These are phyloP conservation scores for Anisognathus igniventris DNA, from an alignment of 2,797 vertebrate genomes.

Conservation along the genomic window DNA sequence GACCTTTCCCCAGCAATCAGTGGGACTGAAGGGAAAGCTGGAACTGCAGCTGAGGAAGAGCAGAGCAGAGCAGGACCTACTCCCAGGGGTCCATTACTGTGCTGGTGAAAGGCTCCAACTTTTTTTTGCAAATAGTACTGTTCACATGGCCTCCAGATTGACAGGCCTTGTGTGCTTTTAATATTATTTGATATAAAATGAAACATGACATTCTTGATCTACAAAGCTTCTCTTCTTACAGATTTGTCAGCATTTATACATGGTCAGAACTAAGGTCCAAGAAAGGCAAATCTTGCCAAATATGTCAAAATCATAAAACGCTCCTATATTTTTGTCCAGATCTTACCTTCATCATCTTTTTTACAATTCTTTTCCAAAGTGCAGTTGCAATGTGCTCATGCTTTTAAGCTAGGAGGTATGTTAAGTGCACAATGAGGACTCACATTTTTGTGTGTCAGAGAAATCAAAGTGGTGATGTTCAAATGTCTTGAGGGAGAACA, in stretches of 20 bases:
- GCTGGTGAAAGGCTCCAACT: background rate
- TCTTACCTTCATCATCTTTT: background rate
- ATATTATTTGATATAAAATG: background rate
- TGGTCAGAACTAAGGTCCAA: background rate
- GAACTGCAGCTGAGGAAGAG: background rate
- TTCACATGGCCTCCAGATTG: background rate
- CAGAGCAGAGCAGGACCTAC: background rate
- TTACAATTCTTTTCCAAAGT: background rate
- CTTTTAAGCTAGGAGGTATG: background rate
- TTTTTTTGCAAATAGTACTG: background rate
- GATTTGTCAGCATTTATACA: background rate
- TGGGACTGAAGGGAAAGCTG: background rate
- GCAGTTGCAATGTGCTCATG: background rate
- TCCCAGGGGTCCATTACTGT: background rate
- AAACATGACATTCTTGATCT: background rate
- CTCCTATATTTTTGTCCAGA: background rate
- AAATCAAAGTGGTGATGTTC: rapidly evolving
- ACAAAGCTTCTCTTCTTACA: background rate
- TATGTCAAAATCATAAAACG: background rate
- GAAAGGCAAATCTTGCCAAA: background rate
- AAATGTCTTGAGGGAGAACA: background rate
- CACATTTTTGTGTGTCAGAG: background rate
- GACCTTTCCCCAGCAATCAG: background rate
- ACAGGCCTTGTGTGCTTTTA: background rate
- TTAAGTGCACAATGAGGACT: background rate